Evolutionary conservation across 2,113 vertebrate species (phyloP).

Genomic region (Chauna torquata): DNA sequence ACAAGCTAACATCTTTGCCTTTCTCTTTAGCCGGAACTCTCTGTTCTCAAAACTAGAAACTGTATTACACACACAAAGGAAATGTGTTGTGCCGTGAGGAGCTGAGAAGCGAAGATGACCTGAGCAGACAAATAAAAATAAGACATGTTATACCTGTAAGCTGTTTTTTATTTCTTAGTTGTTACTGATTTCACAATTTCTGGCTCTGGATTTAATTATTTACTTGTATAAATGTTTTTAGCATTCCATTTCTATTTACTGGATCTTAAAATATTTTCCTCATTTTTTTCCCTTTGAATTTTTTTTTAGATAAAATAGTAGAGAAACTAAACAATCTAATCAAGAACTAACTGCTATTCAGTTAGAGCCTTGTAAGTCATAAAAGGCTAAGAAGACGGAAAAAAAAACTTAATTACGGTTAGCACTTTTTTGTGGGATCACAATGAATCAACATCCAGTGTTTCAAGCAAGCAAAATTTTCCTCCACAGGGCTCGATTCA

Average conservation of each 20-base stretch:
- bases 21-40: background rate
- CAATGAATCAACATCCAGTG: no score
- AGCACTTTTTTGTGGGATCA: background rate
- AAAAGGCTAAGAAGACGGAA: background rate
- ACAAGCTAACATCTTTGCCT: background rate
- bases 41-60: background rate
- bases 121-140: background rate
- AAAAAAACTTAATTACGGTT: background rate
- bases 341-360: background rate
- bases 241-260: background rate
- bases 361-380: background rate
- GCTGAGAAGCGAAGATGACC: background rate
- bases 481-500: background rate
- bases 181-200: background rate
- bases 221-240: background rate
- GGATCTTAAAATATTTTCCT: background rate
- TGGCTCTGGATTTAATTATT: background rate
- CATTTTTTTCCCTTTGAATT: background rate
- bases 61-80: background rate
- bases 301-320: background rate
- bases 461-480: background rate
- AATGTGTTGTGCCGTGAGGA: background rate
- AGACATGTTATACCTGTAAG: background rate
- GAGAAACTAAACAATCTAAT: background rate
- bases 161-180: background rate